phyloP scores from a whole-genome alignment of 2,113 vertebrate species.

The Laticauda colubrina region DNA sequence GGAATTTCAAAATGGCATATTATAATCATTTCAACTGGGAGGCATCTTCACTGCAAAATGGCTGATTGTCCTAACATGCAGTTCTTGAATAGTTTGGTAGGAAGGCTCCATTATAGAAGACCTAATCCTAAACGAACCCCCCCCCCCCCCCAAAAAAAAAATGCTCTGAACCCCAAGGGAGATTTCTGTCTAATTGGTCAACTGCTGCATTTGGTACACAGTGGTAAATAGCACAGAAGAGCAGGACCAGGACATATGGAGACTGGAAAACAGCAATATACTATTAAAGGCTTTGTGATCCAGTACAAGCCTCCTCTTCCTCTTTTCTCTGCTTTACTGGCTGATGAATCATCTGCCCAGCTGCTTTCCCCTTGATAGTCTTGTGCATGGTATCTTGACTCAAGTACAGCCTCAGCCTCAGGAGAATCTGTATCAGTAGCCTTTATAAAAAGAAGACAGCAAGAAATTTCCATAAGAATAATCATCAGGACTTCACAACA shows the following conservation, averaged over 20 bases:
- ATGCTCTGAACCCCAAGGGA: background rate
- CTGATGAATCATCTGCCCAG: constrained; percentile 1
- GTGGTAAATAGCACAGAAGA: background rate
- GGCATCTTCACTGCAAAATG: background rate
- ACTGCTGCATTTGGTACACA: background rate
- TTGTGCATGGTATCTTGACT: constrained; percentile 42
- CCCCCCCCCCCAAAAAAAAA: too few relatives aligned
- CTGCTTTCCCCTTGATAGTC: constrained; percentile 13
- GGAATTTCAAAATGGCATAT: background rate
- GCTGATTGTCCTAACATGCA: background rate
- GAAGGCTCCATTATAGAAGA: background rate
- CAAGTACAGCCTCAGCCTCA: constrained; percentile 7
- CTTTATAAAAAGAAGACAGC: constrained; percentile 41
- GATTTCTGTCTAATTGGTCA: background rate
- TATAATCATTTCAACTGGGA: background rate
- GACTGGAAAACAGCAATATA: background rate
- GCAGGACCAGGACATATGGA: background rate
- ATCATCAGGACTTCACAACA: constrained; percentile 46
- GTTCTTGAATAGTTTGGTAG: background rate
- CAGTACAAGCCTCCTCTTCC: constrained; percentile 8
- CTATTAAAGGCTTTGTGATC: background rate
- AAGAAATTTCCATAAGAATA: constrained; percentile 49
- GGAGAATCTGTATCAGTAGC: constrained; percentile 20
- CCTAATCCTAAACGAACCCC: background rate
- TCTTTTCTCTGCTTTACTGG: background rate